phyloP scores from a whole-genome alignment of 2,113 vertebrate species.

The Ptychochromis oligacanthus region DNA sequence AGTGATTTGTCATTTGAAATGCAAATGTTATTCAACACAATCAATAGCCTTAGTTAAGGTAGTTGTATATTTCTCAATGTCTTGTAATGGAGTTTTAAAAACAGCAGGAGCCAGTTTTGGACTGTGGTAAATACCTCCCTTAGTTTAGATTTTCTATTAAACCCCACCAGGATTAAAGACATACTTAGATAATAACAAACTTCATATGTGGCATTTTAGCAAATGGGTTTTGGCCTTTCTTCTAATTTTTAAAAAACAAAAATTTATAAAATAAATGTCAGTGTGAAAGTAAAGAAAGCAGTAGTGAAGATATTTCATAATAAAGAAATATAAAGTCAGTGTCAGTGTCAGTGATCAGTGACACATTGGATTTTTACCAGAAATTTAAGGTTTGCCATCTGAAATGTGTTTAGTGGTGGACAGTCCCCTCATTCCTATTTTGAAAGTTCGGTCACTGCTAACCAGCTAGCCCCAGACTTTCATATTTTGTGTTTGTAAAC shows the following conservation, averaged over 20 bases:
- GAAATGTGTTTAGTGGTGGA: background rate
- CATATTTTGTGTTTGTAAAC: too few relatives aligned
- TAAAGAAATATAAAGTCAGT: background rate
- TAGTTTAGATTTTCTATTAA: background rate
- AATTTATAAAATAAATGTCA: background rate
- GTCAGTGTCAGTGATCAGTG: background rate
- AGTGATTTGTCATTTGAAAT: background rate
- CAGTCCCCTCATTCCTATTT: background rate
- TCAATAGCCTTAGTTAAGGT: background rate
- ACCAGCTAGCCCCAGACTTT: too few relatives aligned
- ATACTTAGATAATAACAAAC: background rate
- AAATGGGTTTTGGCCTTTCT: background rate
- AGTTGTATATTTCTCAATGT: background rate
- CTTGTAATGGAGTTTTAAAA: background rate
- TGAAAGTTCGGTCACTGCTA: too few relatives aligned
- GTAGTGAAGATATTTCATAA: background rate
- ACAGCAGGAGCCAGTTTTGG: background rate
- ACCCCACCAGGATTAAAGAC: too few relatives aligned
- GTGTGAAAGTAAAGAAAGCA: background rate
- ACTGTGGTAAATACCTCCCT: background rate
- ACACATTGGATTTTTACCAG: background rate
- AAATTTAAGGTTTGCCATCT: background rate
- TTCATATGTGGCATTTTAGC: background rate
- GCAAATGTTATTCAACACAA: accelerated
- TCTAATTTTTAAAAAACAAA: background rate